A percentile compares a stretch with the other conserved stretches of the same genome.
Evolutionary conservation across 2,113 vertebrate genomes (phyloP).

Genomic region (Cathartes aura): DNA sequence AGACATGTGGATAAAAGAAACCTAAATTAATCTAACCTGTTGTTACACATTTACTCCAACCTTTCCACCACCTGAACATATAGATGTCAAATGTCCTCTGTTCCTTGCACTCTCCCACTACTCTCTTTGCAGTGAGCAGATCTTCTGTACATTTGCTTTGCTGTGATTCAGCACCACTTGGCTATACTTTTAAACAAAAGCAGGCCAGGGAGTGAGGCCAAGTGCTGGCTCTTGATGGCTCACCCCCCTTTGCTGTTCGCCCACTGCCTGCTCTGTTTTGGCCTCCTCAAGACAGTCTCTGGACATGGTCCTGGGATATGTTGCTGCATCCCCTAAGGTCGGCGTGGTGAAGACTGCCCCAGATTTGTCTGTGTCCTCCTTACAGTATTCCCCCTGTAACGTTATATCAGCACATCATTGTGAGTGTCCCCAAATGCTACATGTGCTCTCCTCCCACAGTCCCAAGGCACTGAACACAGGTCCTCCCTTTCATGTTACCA

Average conservation of each 20-base stretch:
- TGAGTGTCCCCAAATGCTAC: not conserved
- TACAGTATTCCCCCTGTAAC: not conserved
- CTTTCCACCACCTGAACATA: not conserved
- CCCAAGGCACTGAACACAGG: not conserved
- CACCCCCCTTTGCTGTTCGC: not conserved
- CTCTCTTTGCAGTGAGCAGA: not conserved
- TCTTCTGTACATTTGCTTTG: not conserved
- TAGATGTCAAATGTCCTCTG: not conserved
- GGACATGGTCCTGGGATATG: not conserved
- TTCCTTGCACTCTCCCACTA: not conserved
- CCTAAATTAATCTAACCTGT: not conserved
- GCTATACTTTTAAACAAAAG: not conserved
- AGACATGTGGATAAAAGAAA: not conserved
- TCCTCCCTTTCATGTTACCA: not conserved
- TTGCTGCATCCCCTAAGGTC: not conserved
- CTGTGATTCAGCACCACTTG: not conserved
- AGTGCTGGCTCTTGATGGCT: not conserved
- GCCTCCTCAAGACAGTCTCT: not conserved
- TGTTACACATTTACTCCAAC: not conserved
- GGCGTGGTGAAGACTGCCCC: not conserved
- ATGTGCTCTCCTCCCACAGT: not conserved
- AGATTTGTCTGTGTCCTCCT: not conserved
- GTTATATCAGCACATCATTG: rapidly evolving
- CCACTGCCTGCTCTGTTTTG: not conserved
- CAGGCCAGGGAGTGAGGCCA: not conserved